Percentiles rank a stretch among this genome's conserved stretches.
These are phyloP conservation scores for Apis dorsata DNA, from an alignment of 1,140 invertebrate species.

Conservation along the genomic window DNA sequence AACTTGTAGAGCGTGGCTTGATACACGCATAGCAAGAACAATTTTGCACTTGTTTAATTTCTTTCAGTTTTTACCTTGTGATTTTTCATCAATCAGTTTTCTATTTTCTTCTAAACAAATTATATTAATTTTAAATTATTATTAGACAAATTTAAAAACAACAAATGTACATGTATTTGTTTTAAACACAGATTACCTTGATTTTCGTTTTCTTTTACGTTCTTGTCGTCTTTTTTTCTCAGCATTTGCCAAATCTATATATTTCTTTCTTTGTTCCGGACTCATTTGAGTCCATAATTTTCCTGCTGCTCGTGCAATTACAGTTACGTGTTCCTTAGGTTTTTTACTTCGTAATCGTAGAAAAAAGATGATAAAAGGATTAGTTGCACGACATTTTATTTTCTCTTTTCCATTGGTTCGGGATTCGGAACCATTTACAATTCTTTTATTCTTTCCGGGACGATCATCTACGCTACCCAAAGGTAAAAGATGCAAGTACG, in stretches of 20 bases:
- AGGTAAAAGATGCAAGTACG: conserved; percentile 61
- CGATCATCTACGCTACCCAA: conserved; percentile 72
- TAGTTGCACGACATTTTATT: conserved; percentile 58
- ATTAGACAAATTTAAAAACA: no score
- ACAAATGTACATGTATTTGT: no score
- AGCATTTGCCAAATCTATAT: conserved; percentile 72
- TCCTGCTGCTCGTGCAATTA: conserved; percentile 72
- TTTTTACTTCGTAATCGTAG: conserved; percentile 69
- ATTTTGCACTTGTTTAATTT: not conserved
- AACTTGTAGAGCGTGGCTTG: not conserved
- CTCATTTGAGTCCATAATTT: conserved; percentile 72
- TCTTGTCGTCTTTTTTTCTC: conserved; percentile 70
- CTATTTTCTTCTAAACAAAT: not conserved
- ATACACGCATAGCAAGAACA: not conserved
- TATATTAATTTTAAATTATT: not conserved
- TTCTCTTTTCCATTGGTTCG: not conserved
- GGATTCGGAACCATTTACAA: not conserved
- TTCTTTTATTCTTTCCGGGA: conserved; percentile 15
- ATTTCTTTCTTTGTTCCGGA: conserved; percentile 70
- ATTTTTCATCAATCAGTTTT: not conserved
- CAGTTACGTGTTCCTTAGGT: conserved; percentile 68
- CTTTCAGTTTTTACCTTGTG: not conserved
- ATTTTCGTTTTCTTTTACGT: conserved; percentile 36
- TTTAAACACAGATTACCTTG: conserved; percentile 17
- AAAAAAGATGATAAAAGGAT: conserved; percentile 76